Percentiles rank a stretch among this genome's conserved stretches.
These are phyloP conservation scores for Thamnophis sirtalis DNA, from an alignment of 2,113 vertebrate genomes.

Conservation along the genomic window DNA sequence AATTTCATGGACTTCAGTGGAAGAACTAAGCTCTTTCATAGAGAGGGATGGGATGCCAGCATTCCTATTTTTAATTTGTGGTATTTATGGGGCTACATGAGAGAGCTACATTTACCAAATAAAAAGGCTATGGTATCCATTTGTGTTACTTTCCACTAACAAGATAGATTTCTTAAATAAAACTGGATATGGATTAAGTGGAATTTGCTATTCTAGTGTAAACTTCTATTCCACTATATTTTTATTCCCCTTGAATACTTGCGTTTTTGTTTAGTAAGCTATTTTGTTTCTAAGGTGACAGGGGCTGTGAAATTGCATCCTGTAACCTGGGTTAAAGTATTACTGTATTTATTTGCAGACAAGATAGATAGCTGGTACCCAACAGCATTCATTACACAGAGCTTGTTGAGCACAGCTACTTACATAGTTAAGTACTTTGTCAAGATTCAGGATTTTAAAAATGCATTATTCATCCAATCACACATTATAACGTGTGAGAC, in stretches of 20 bases:
- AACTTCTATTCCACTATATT: not conserved
- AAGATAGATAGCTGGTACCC: not conserved
- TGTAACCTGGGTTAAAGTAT: conserved; percentile 12
- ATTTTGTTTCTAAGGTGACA: not conserved
- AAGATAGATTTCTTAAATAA: not conserved
- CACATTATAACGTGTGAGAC: not conserved
- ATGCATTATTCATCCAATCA: conserved; percentile 27
- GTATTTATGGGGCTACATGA: not conserved
- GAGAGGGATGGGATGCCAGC: not conserved
- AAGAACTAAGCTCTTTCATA: not conserved
- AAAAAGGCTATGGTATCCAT: not conserved
- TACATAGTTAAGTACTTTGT: conserved; percentile 4
- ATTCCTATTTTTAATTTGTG: not conserved
- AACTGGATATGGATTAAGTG: not conserved
- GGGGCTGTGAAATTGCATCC: not conserved
- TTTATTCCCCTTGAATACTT: not conserved
- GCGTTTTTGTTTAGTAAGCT: not conserved
- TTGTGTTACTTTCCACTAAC: not conserved
- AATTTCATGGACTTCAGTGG: not conserved
- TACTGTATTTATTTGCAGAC: conserved; percentile 7
- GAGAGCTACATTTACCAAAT: not conserved
- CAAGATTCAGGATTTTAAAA: conserved; percentile 7
- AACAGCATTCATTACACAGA: not conserved
- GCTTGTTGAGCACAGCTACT: not conserved
- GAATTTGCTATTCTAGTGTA: not conserved